phyloP scores from a whole-genome alignment of 2,797 vertebrate species.

The Poeciliopsis gracilis region DNA sequence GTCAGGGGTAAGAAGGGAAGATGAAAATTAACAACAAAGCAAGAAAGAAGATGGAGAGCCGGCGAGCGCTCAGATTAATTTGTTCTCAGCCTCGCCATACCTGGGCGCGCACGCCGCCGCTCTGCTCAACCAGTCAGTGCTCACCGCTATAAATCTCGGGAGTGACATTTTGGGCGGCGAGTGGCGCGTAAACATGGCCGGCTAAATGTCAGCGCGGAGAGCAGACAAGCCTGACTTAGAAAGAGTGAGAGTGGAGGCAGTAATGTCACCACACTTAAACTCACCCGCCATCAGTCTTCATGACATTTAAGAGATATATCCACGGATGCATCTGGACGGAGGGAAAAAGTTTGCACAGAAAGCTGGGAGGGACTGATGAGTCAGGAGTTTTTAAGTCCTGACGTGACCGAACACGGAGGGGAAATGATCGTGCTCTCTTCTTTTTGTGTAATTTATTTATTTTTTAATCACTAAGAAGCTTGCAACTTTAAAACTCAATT shows the following conservation, averaged over 20 bases:
- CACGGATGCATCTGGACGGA: constrained; percentile 46
- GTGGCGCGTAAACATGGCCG: constrained; percentile 69
- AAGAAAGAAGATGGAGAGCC: constrained; percentile 37
- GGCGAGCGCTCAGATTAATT: constrained; percentile 57
- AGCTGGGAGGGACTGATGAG: constrained; percentile 31
- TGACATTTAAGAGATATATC: constrained; percentile 76
- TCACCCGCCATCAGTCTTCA: constrained; percentile 71
- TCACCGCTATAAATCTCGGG: constrained; percentile 75
- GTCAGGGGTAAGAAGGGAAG: constrained; percentile 30
- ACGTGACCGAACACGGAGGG: constrained; percentile 45
- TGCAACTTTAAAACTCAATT: constrained; percentile 22
- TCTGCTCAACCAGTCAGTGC: constrained; percentile 60
- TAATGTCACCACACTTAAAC: constrained; percentile 80
- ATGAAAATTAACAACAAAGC: constrained; percentile 38
- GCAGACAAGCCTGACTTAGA: constrained; percentile 75
- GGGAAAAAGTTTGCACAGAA: constrained; percentile 39
- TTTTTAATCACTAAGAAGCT: constrained; percentile 22
- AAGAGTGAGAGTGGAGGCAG: constrained; percentile 69
- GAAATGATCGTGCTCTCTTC: background rate
- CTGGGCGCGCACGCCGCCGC: constrained; percentile 54
- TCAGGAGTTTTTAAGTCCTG: constrained; percentile 34
- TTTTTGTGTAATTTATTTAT: background rate
- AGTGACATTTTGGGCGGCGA: constrained; percentile 74
- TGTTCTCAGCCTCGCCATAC: constrained; percentile 57
- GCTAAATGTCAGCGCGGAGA: constrained; percentile 76